Base-by-base conservation (phyloP, 2,113 vertebrate species). In the Bubo blakistoni region DNA sequence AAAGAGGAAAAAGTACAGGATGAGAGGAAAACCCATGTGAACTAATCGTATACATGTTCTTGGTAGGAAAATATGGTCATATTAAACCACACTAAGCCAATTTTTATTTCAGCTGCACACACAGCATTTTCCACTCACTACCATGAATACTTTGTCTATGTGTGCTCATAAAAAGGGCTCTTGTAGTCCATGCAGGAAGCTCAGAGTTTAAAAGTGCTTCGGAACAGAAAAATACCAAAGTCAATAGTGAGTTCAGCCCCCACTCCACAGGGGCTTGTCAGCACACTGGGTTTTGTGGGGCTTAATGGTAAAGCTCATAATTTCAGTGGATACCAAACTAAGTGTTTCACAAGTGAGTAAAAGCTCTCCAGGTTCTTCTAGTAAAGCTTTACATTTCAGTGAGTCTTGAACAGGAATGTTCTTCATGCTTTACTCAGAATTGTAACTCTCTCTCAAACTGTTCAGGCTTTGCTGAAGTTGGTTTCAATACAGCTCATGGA, bases 21-120 rank as follows among this genome's bases (percentile, higher is more conserved):
- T 83, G 72, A 59, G 77, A 90, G 80, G 54, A 86, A 84, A 91
- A 91, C 90, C 72, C 38, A 67, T 62, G 52, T 88, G 72, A 94
- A 76, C 27, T 78, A 90, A 83, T 78, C 29, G 40, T 69, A 61
- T 61, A 49, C 34, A 54, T 81, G 62, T 87, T 90, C 52, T 85
- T 91, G 38, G 38, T 92, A 86, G 88, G 86, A 92, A 94, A 94
- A 81, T 88, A 40, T 1, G 2, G n/a, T 79, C 32, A 24, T 89
- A 70, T 47, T 95, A 95, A 94, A 86, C 36, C 80, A 88, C 51
- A 57, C 47, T 91, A 81, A 78, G 40, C 59, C 38, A 57, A 10
- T 74, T 93, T 94, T 94, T 80, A 47, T 94, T 96, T 86, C 84
- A 86, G 49, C 70, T 96, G 84, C 91, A 34, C 62, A 96, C 61